Conservation (phyloP, 1,140 invertebrate species). For the Brachionus manjavacas region DNA sequence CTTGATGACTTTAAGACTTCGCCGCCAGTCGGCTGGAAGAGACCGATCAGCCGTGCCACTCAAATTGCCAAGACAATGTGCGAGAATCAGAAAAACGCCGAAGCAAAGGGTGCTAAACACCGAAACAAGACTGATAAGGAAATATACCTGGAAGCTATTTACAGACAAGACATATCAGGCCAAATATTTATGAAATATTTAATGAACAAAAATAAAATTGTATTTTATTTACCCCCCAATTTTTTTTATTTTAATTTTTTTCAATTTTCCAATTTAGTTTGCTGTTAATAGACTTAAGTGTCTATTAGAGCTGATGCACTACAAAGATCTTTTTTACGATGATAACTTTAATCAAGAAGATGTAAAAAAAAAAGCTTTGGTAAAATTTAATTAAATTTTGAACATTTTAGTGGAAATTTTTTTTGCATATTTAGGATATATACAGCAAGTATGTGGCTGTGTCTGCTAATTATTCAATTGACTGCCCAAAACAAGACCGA, state of each 20-base stretch:
- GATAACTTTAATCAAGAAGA: slow-evolving; percentile 38
- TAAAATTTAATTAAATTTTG: background rate
- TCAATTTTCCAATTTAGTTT: background rate
- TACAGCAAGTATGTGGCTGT: slow-evolving; percentile 23
- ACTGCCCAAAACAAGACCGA: slow-evolving; percentile 3
- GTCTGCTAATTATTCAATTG: slow-evolving; percentile 16
- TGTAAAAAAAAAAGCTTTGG: slow-evolving; percentile 28
- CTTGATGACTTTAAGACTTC: slow-evolving; percentile 22
- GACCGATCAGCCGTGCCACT: background rate
- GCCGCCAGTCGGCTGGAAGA: slow-evolving; percentile 29
- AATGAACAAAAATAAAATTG: slow-evolving; percentile 24
- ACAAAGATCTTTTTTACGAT: slow-evolving; percentile 38
- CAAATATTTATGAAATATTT: slow-evolving; percentile 39
- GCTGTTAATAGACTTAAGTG: slow-evolving; percentile 19
- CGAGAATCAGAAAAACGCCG: background rate
- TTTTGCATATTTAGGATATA: background rate
- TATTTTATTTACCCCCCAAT: background rate
- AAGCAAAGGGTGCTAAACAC: background rate
- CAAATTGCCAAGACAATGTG: slow-evolving; percentile 1
- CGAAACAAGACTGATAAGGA: background rate
- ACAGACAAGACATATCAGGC: slow-evolving; percentile 27
- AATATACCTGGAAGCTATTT: slow-evolving; percentile 31
- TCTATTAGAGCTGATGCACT: slow-evolving; percentile 4
- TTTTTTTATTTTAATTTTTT: too few relatives aligned
- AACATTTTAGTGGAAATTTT: background rate